A percentile compares a stretch with the other conserved stretches of the same genome.
These are phyloP conservation scores for Staurois parvus DNA, from an alignment of 2,797 vertebrate species.

Conservation along the genomic window DNA sequence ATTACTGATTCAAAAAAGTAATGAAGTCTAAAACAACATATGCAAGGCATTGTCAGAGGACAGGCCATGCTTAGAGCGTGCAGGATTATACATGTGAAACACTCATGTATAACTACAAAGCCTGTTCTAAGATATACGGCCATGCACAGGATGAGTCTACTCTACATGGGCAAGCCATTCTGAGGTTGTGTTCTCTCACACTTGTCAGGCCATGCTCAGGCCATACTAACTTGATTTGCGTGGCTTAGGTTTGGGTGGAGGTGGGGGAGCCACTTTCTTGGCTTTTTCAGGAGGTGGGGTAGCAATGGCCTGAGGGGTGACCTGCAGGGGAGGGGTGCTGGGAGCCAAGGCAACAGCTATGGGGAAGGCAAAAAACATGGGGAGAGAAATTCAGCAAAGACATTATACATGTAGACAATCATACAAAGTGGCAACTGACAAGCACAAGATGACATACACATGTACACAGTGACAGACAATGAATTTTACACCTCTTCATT, in stretches of 20 bases:
- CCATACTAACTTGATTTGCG: conserved; percentile 88
- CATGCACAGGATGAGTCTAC: conserved; percentile 29
- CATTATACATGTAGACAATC: conserved; percentile 16
- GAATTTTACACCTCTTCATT: background rate
- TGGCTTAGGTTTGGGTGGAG: conserved; percentile 84
- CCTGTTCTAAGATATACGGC: conserved; percentile 12
- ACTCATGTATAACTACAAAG: conserved; percentile 9
- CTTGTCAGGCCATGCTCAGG: conserved; percentile 58
- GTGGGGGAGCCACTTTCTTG: conserved; percentile 81
- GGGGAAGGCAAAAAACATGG: conserved; percentile 48
- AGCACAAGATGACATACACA: conserved; percentile 11
- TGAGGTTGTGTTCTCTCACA: conserved; percentile 61
- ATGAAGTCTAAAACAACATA: background rate
- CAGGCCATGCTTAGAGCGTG: conserved; percentile 52
- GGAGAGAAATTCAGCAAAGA: conserved; percentile 43
- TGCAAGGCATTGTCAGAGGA: background rate
- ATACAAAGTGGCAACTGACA: conserved; percentile 7
- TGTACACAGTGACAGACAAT: background rate
- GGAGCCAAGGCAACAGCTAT: conserved; percentile 49
- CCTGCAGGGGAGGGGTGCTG: conserved; percentile 73
- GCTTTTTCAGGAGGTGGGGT: conserved; percentile 81
- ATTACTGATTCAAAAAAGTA: background rate
- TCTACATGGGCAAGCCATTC: conserved; percentile 49
- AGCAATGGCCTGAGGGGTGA: conserved; percentile 79
- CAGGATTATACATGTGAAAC: background rate